Evolutionary conservation across 2,797 vertebrate species (phyloP).

Genomic region (Coccyzus lansbergi): DNA sequence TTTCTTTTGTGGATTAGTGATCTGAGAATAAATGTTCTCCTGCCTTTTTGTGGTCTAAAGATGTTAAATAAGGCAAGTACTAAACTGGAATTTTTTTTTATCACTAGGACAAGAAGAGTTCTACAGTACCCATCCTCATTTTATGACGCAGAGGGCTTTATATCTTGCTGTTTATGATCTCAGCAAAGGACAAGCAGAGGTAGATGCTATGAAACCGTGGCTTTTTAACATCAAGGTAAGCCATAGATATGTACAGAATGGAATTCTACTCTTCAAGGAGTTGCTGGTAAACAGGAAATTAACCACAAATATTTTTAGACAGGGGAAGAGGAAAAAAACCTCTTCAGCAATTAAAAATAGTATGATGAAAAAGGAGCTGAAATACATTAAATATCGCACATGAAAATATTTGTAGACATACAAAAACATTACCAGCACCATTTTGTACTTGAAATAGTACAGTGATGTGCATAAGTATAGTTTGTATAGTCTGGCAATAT

Average conservation of each 20-base stretch:
- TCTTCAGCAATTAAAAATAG: background rate
- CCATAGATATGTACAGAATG: background rate
- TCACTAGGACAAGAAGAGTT: slow-evolving; percentile 89
- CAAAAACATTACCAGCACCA: background rate
- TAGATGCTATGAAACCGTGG: slow-evolving; percentile 94
- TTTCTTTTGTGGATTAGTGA: background rate
- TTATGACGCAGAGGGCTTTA: slow-evolving; percentile 91
- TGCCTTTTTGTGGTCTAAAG: background rate
- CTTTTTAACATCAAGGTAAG: slow-evolving; percentile 96
- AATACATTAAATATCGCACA: background rate
- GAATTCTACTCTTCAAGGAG: background rate
- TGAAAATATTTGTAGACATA: background rate
- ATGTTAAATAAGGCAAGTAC: background rate
- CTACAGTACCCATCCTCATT: slow-evolving; percentile 90
- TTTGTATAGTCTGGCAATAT: background rate
- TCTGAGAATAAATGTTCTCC: background rate
- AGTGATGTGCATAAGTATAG: background rate
- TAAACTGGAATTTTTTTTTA: background rate
- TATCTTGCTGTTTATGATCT: slow-evolving; percentile 94
- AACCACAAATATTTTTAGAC: background rate
- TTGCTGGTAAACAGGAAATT: background rate
- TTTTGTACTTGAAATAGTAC: background rate
- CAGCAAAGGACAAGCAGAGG: slow-evolving; percentile 88
- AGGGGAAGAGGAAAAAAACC: background rate
- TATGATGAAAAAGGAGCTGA: background rate